Evolutionary conservation across 1,140 invertebrate genomes (phyloP).

Genomic region (Potamilus streckersoni): DNA sequence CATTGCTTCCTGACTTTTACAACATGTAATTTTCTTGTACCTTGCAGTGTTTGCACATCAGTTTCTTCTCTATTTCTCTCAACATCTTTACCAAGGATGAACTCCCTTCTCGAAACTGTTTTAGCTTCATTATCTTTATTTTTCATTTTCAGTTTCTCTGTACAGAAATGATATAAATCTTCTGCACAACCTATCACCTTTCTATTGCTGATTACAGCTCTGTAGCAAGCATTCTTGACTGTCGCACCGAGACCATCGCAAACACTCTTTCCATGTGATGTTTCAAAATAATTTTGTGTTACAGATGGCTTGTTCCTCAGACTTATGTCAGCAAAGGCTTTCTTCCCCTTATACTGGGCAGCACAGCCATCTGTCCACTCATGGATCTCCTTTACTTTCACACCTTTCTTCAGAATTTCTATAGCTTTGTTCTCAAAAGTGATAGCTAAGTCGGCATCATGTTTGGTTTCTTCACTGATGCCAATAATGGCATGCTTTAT

Average conservation of each 20-base stretch:
- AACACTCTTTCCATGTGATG: too few species aligned
- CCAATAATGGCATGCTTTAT: too few species aligned
- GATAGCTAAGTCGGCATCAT: too few species aligned
- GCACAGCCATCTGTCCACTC: conserved; percentile 41
- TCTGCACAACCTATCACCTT: conserved; percentile 21
- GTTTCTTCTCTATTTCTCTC: too few species aligned
- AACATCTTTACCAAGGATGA: too few species aligned
- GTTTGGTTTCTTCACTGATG: too few species aligned
- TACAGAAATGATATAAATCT: conserved; percentile 15
- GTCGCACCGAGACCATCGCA: too few species aligned
- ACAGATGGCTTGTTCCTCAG: too few species aligned
- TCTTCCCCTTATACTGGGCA: conserved; percentile 36
- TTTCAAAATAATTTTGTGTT: conserved; percentile 4
- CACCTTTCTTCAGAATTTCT: conserved; percentile 8
- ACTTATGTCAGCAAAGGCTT: conserved; percentile 34
- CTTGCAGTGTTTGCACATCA: too few species aligned
- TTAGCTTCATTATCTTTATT: not conserved
- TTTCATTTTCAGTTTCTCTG: conserved; percentile 16
- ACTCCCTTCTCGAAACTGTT: too few species aligned
- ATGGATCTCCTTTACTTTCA: conserved; percentile 21
- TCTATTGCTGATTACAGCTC: too few species aligned
- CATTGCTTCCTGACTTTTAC: conserved; percentile 17
- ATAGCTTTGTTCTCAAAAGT: conserved; percentile 14
- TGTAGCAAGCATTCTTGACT: too few species aligned
- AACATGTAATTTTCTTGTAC: conserved; percentile 16